Base-by-base conservation (phyloP, 2,113 vertebrate species). In the Platycercus adscitus region DNA sequence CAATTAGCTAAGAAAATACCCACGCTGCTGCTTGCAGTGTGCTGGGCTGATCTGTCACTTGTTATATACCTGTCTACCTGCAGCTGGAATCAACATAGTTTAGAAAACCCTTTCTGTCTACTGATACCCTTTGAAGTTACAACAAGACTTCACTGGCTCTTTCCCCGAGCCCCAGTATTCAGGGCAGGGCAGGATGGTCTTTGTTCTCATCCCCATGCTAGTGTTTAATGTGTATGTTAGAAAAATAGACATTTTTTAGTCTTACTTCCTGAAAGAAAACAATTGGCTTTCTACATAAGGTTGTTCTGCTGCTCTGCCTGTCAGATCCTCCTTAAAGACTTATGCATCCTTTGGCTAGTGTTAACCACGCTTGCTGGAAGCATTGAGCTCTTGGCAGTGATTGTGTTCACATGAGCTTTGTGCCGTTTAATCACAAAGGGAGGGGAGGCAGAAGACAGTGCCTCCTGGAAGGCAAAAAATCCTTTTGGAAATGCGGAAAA, bases 1-100 rank as follows among this genome's bases (percentile, higher is more conserved):
- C 82, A 92, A 75, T 93, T 92, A 93, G 69, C 49, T 71, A 64
- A 29, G 66, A 88, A 72, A 91, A 92, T 41, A 66, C 37, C 43
- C 77, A 37, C 31, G 46, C n/a, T 91, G 80, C 35, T 7, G 10
- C 39, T 86, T 64, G 73, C n/a, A 89, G 50, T 70, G 39, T 23
- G 28, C 81, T 61, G 83, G 21, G 35, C 24, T 87, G 68, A 87
- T 68, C 61, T 89, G 44, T 63, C 17, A 0, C 39, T 84, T 84
- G 35, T 81, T 78, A n/a, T 35, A 10, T 29, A 43, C 66, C 33
- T 81, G 35, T 58, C 39, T 78, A 55, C 52, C 25, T 68, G 83
- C 43, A 91, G 39, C 55, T 78, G 18, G 58, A 88, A 49, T 58
- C 70, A 47, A 47, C 31, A 47, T 17, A 20, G 19, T 44, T 41